phyloP scores from a whole-genome alignment of 2,888 invertebrate genomes.

The Criorhina ranunculi region DNA sequence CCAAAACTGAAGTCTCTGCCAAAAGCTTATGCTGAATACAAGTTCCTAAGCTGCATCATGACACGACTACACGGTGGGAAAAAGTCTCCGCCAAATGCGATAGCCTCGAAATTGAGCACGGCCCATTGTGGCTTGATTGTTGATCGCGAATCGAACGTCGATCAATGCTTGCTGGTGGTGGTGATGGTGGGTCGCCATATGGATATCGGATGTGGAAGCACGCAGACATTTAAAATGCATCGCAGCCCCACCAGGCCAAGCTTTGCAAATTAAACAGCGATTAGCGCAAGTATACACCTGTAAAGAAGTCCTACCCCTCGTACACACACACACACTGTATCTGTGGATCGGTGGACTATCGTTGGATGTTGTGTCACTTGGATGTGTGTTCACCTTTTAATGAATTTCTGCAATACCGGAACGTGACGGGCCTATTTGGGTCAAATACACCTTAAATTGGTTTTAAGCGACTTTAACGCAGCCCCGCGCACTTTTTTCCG shows the following conservation, averaged over 20 bases:
- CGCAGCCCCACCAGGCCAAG: constrained; percentile 19
- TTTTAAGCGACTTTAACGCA: constrained; percentile 67
- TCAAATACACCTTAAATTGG: constrained; percentile 79
- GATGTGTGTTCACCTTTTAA: constrained; percentile 77
- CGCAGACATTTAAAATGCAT: constrained; percentile 69
- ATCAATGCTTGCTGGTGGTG: too few relatives aligned
- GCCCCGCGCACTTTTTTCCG: constrained; percentile 30
- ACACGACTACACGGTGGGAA: constrained; percentile 64
- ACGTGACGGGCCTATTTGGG: constrained; percentile 79
- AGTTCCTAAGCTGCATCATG: constrained; percentile 43
- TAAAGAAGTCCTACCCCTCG: constrained; percentile 46
- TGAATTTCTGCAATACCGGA: constrained; percentile 79
- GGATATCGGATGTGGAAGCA: constrained; percentile 75
- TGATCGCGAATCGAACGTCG: constrained; percentile 60
- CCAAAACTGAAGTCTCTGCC: constrained; percentile 72
- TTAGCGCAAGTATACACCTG: constrained; percentile 75
- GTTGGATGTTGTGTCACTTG: constrained; percentile 66
- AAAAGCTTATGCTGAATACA: constrained; percentile 49
- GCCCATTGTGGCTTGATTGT: constrained; percentile 65
- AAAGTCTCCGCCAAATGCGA: constrained; percentile 65
- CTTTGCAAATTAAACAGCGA: constrained; percentile 72
- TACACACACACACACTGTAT: constrained; percentile 11
- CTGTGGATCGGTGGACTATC: constrained; percentile 32
- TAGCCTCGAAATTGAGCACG: constrained; percentile 74
- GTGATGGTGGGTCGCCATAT: constrained; percentile 26